Percentiles rank a stretch among this genome's conserved stretches.
These are phyloP conservation scores for Eupithecia centaureata DNA, from an alignment of 2,888 invertebrate species.

Conservation along the genomic window DNA sequence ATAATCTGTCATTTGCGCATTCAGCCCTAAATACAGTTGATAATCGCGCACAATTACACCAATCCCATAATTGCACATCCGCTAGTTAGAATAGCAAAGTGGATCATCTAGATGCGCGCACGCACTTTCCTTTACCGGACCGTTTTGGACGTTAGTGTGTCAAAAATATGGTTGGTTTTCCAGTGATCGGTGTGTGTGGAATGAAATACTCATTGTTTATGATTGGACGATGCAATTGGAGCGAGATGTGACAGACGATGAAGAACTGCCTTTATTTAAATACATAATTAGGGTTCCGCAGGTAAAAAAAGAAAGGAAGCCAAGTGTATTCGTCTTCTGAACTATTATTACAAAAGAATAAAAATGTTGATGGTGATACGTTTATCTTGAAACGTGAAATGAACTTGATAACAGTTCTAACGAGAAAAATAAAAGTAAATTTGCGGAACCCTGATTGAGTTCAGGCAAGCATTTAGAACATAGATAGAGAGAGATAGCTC, in stretches of 20 bases:
- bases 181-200: neutral
- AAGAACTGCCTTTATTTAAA: conserved; percentile 16
- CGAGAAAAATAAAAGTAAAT: neutral
- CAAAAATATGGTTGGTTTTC: conserved; percentile 26
- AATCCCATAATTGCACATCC: conserved; percentile 39
- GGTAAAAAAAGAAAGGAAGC: neutral
- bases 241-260: conserved; percentile 27
- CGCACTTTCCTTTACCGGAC: conserved; percentile 23
- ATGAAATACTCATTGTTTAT: conserved; percentile 25
- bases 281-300: conserved; percentile 13
- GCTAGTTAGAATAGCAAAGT: conserved; percentile 41
- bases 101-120: conserved; percentile 41
- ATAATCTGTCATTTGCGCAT: conserved; percentile 15
- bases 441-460: neutral
- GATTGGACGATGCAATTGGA: conserved; percentile 25
- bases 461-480: too few species aligned
- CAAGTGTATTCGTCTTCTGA: neutral
- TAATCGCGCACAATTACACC: conserved; percentile 35
- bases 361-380: neutral
- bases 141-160: conserved; percentile 15
- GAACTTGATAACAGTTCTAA: neutral
- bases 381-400: neutral
- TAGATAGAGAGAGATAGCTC: too few species aligned
- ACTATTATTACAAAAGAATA: neutral
- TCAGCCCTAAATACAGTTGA: conserved; percentile 36